These are phyloP conservation scores for Monopterus albus DNA, from an alignment of 2,113 vertebrate genomes.

Conservation along the genomic window DNA sequence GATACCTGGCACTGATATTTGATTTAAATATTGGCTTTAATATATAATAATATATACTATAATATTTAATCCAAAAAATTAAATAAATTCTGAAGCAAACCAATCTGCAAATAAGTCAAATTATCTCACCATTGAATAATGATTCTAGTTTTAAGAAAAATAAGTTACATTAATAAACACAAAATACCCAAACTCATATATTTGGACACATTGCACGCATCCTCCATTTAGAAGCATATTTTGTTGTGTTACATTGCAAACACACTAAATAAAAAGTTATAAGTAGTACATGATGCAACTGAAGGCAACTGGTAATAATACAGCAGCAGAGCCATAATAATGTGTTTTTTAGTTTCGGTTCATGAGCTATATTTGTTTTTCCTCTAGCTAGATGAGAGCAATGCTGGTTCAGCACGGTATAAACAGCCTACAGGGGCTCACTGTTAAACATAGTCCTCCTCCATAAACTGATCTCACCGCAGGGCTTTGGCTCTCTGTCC, in stretches of 20 bases:
- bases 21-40: no score
- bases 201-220: not conserved
- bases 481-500: slow-evolving; percentile 66
- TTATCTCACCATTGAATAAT: no score
- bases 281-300: slow-evolving; percentile 62
- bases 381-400: slow-evolving; percentile 63
- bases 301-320: slow-evolving; percentile 52
- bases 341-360: slow-evolving; percentile 59
- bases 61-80: no score
- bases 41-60: no score
- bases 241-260: slow-evolving; percentile 17
- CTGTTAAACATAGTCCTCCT: slow-evolving; percentile 72
- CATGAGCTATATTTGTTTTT: slow-evolving; percentile 63
- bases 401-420: slow-evolving; percentile 63
- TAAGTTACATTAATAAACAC: slow-evolving; percentile 15
- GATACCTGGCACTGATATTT: no score
- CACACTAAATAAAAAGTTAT: slow-evolving; percentile 22
- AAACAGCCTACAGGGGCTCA: slow-evolving; percentile 63
- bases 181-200: not conserved
- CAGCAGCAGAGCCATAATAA: slow-evolving; percentile 27
- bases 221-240: slow-evolving; percentile 13
- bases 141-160: no score
- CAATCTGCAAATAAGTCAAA: no score
- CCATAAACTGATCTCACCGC: slow-evolving; percentile 69
- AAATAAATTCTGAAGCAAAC: no score